Conservation (phyloP, 2,113 vertebrate genomes). For the Hypanus sabinus region DNA sequence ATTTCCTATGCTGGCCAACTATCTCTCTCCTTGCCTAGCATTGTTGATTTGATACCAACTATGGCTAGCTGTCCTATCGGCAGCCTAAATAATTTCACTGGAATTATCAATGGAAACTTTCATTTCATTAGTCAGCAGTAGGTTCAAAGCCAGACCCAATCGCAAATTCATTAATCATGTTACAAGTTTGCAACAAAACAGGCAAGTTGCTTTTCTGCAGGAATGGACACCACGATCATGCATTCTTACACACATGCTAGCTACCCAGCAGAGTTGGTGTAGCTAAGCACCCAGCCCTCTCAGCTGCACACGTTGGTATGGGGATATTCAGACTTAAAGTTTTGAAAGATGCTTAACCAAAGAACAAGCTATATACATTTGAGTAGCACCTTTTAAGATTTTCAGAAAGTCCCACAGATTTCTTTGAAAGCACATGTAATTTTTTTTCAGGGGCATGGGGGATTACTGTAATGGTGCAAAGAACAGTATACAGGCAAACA, state of each 20-base stretch:
- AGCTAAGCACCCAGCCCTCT: background rate
- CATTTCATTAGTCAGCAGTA: background rate
- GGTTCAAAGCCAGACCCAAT: slow-evolving; percentile 13
- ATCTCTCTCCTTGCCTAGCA: background rate
- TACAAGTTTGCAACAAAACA: background rate
- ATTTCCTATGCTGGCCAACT: background rate
- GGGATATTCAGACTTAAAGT: background rate
- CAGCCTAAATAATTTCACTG: background rate
- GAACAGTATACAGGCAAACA: background rate
- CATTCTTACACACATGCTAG: background rate
- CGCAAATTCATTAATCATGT: background rate
- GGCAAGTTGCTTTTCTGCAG: background rate
- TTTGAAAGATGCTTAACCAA: slow-evolving; percentile 18
- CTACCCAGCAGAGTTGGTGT: background rate
- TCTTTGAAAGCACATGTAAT: background rate
- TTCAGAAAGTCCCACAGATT: background rate
- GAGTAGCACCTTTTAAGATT: background rate
- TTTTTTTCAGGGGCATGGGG: no score
- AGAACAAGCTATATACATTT: background rate
- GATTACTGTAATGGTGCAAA: no score
- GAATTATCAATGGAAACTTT: background rate
- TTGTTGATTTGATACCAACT: background rate
- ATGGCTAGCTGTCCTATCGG: background rate
- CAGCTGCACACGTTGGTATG: background rate
- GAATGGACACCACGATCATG: background rate